Base-by-base conservation (phyloP, 2,797 vertebrate species). In the Tinamus major region DNA sequence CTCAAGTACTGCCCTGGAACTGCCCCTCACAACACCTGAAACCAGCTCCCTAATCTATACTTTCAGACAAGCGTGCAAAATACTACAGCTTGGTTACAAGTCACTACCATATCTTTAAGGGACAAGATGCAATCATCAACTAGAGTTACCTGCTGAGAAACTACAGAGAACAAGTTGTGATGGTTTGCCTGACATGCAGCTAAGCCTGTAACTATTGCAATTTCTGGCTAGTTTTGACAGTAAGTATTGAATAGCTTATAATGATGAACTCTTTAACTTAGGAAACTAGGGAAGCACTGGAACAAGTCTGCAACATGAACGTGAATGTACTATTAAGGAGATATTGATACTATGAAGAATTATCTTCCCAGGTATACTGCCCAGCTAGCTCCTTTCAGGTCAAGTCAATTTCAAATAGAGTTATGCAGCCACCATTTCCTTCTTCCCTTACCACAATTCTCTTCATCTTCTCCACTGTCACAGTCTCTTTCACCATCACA, bases 401-500 rank as follows among this genome's bases (percentile, higher is more conserved):
- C 55, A 95, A 95, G 61, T 61, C 86, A 81, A 94, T 93, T 94
- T 95, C 82, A 94, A 69, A 89, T 53, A 74, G 86, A 87, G 87
- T 79, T 96, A 96, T 46, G 93, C 88, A 93, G 63, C 56, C 42
- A 85, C 33, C 2, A 1, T 53, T 90, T 46, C n/a, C 46, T 56
- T 24, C 77, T 89, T 78, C 93, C 97, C 99, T 97, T 98, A 99
- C 99, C 99, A 97, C 99, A 99, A 97, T 98, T 98, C 87, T 98
- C 95, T 97, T 99, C 99, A 81, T 99, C 99, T 97, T 99, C 98
- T 87, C 98, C 99, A 89, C 98, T 98, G 97, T 99, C 98, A 91
- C 99, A 99, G 98, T 99, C 99, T 94, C 96, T 98, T 97, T 99
- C 99, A 83, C 99, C 98, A 89, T 99, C 99, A 95, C 99, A 99